phyloP scores from a whole-genome alignment of 1,140 invertebrate genomes.

The Megalopta genalis region DNA sequence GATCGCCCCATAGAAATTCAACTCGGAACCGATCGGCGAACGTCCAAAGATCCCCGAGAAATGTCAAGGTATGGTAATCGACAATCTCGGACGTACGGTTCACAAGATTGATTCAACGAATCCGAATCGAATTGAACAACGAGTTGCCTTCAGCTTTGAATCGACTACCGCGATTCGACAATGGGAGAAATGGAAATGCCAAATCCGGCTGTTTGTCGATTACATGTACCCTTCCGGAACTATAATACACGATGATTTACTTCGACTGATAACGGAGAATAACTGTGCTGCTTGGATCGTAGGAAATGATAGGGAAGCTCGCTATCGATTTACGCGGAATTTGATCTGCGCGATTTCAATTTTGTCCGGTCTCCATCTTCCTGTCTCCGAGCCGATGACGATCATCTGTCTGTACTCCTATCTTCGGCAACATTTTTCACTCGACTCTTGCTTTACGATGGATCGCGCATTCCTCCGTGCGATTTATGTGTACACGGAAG shows the following conservation, averaged over 20 bases:
- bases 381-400: background rate
- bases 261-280: background rate
- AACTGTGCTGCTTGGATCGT: background rate
- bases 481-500: no score
- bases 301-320: background rate
- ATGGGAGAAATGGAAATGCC: constrained; percentile 55
- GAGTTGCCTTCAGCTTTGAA: constrained; percentile 46
- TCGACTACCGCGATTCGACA: constrained; percentile 39
- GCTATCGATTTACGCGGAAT: background rate
- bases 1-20: background rate
- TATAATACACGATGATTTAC: background rate
- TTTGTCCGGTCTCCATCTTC: background rate
- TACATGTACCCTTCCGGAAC: background rate
- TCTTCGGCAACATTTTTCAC: no score
- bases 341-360: constrained; percentile 2
- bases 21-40: background rate
- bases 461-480: no score
- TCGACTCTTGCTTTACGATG: no score
- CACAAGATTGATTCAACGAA: constrained; percentile 43
- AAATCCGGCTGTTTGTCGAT: constrained; percentile 51
- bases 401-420: background rate
- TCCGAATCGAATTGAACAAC: constrained; percentile 35
- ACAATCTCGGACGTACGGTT: constrained; percentile 31
- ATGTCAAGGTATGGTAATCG: constrained; percentile 1
- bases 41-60: background rate